Percentiles rank a stretch among this genome's conserved stretches.
phyloP scores from a whole-genome alignment of 2,888 invertebrate species.

The Matsumyia berberina region DNA sequence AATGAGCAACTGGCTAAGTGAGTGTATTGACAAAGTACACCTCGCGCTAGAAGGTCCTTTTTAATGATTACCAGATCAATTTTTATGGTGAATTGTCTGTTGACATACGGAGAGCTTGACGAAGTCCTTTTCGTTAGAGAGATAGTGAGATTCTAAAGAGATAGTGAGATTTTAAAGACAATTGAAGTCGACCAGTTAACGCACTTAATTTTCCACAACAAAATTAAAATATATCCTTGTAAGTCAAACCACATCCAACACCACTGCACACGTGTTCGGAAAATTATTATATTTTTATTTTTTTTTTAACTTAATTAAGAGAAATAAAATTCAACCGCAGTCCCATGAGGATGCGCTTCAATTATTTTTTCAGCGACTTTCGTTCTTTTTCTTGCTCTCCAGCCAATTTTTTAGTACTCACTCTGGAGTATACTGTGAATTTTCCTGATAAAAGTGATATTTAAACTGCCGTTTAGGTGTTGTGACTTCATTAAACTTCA shows the following conservation, averaged over 20 bases:
- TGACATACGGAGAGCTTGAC: too few relatives aligned
- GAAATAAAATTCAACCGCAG: slow-evolving; percentile 18
- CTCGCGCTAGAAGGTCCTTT: too few relatives aligned
- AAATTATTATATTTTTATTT: slow-evolving; percentile 32
- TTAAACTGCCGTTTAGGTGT: slow-evolving; percentile 24
- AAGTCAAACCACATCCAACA: not conserved
- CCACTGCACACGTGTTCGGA: not conserved
- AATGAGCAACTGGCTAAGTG: too few relatives aligned
- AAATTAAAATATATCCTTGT: not conserved
- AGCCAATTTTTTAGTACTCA: not conserved
- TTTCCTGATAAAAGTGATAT: slow-evolving; percentile 9
- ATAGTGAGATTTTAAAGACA: too few relatives aligned
- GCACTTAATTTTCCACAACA: not conserved
- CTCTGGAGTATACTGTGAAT: slow-evolving; percentile 1
- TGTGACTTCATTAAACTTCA: slow-evolving; percentile 42
- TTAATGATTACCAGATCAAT: too few relatives aligned
- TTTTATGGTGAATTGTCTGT: too few relatives aligned
- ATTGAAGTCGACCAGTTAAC: too few relatives aligned
- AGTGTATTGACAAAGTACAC: too few relatives aligned
- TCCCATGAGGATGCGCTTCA: slow-evolving; percentile 21
- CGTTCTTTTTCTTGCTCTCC: not conserved
- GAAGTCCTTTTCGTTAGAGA: too few relatives aligned
- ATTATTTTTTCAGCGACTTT: slow-evolving; percentile 3
- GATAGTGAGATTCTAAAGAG: too few relatives aligned
- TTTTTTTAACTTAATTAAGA: slow-evolving; percentile 34